Conservation (phyloP, 35 echinoderm and acorn worm species). For the Chiridota heheva region DNA sequence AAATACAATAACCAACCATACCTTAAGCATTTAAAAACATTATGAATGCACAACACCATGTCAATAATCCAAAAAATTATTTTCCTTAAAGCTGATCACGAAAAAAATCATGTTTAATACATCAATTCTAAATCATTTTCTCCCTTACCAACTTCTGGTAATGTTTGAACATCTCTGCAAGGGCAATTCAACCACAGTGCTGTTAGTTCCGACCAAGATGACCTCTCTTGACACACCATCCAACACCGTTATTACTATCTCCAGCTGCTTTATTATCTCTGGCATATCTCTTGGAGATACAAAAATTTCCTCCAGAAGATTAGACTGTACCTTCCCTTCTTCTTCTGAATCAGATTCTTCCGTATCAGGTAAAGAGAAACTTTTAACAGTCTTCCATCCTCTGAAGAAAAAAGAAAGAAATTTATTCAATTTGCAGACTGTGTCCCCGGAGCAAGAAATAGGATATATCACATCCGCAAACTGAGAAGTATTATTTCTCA, state of each 20-base stretch:
- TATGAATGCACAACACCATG: not conserved
- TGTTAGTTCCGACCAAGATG: slow-evolving; percentile 71
- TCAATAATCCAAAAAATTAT: not conserved
- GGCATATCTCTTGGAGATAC: slow-evolving; percentile 45
- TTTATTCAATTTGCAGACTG: too few relatives aligned
- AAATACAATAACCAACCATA: not conserved
- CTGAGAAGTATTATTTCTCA: too few relatives aligned
- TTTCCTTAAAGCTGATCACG: not conserved
- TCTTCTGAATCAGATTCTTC: too few relatives aligned
- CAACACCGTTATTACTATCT: slow-evolving; percentile 36
- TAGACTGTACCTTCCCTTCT: slow-evolving; percentile 50
- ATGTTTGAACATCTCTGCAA: slow-evolving; percentile 74
- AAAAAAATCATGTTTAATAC: not conserved
- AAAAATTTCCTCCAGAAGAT: slow-evolving; percentile 83
- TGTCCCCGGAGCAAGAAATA: too few relatives aligned
- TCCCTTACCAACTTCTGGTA: slow-evolving; percentile 63
- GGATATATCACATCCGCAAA: not conserved
- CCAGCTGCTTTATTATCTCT: slow-evolving; percentile 66
- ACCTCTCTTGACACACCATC: slow-evolving; percentile 29
- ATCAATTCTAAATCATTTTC: not conserved
- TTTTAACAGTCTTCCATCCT: slow-evolving; percentile 76
- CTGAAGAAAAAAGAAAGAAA: slow-evolving; percentile 18
- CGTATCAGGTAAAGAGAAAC: slow-evolving; percentile 56
- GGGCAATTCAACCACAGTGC: slow-evolving; percentile 69
- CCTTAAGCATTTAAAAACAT: not conserved